Percentiles rank a stretch among this genome's conserved stretches.
phyloP scores from a whole-genome alignment of 2,797 vertebrate genomes.

The Falco novaeseelandiae region DNA sequence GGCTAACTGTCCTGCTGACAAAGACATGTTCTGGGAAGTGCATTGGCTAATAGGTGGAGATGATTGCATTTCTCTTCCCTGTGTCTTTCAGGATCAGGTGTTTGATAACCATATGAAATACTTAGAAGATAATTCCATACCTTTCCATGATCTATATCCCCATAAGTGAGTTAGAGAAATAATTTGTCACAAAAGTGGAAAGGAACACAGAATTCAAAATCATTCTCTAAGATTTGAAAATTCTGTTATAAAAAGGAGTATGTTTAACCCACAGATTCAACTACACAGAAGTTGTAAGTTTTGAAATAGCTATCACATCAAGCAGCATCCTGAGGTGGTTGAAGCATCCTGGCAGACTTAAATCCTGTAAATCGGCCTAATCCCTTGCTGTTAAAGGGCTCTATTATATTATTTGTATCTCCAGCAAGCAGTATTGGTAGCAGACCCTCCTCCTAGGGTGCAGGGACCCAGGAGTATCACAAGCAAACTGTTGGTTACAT shows the following conservation, averaged over 20 bases:
- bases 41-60: neutral
- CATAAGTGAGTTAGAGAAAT: neutral
- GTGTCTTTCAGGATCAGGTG: too few relatives aligned
- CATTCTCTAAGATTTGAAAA: neutral
- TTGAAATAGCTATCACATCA: neutral
- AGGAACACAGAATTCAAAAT: neutral
- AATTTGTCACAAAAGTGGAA: neutral
- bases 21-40: neutral
- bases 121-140: neutral
- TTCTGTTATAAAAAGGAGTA: neutral
- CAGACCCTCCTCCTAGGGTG: neutral
- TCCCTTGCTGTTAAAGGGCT: neutral
- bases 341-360: neutral
- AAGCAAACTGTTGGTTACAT: neutral
- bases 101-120: neutral
- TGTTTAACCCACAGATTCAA: neutral
- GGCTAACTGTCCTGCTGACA: neutral
- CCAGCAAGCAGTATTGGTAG: neutral
- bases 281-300: neutral
- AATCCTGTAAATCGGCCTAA: neutral
- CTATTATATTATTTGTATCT: neutral
- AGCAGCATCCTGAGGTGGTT: neutral
- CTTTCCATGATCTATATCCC: neutral
- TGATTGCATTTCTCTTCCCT: neutral
- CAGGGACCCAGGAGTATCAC: neutral